A percentile compares a stretch with the other conserved stretches of the same genome.
Evolutionary conservation across 2,888 invertebrate genomes (phyloP).

Genomic region (Argyresthia albistria): DNA sequence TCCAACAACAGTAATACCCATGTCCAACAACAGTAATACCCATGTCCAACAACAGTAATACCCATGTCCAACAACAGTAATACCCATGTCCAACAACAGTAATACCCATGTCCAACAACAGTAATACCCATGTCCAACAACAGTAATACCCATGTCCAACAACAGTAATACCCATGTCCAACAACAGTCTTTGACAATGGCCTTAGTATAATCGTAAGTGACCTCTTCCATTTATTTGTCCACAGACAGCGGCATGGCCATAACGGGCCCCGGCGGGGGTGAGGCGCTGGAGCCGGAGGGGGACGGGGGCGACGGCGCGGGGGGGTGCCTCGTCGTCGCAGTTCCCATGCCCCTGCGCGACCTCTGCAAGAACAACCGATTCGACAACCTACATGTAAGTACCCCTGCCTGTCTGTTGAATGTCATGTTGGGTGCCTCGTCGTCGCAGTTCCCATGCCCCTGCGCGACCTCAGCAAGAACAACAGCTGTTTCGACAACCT

Average conservation of each 20-base stretch:
- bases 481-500: conserved; percentile 86
- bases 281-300: conserved; percentile 18
- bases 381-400: conserved; percentile 84
- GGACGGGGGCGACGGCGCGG: conserved; percentile 21
- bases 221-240: too few relatives aligned
- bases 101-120: too few relatives aligned
- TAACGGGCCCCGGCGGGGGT: conserved; percentile 18
- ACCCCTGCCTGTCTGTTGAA: neutral
- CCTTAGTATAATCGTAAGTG: too few relatives aligned
- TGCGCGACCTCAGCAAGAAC: conserved; percentile 76
- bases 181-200: too few relatives aligned
- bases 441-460: conserved; percentile 56
- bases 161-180: too few relatives aligned
- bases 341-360: conserved; percentile 65
- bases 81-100: too few relatives aligned
- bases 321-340: conserved; percentile 44
- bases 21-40: too few relatives aligned
- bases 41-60: too few relatives aligned
- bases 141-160: too few relatives aligned
- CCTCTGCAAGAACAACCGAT: conserved; percentile 82
- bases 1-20: too few relatives aligned
- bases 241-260: conserved; percentile 16
- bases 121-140: too few relatives aligned
- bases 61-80: too few relatives aligned
- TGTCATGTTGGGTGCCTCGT: conserved; percentile 52